Percentiles rank a stretch among this genome's conserved stretches.
These are phyloP conservation scores for Harpalus rubripes DNA, from an alignment of 2,888 invertebrate genomes.

Conservation along the genomic window DNA sequence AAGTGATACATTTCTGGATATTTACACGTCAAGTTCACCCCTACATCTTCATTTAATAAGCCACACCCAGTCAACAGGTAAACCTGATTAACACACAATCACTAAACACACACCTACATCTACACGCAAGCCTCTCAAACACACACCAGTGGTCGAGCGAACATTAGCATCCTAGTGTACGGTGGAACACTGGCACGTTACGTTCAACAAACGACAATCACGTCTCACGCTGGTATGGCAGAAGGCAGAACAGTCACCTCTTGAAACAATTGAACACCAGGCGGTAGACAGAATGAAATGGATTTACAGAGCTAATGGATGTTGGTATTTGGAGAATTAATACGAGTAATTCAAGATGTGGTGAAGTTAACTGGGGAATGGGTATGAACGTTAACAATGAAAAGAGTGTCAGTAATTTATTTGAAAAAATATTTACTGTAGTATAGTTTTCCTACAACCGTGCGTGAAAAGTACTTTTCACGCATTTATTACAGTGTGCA, in stretches of 20 bases:
- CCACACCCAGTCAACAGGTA: conserved; percentile 48
- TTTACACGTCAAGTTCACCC: background rate
- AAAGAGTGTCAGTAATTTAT: too few relatives aligned
- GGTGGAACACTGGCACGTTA: background rate
- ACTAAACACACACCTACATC: conserved; percentile 14
- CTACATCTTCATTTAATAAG: conserved; percentile 15
- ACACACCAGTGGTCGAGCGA: background rate
- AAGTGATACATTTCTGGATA: too few relatives aligned
- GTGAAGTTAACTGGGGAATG: too few relatives aligned
- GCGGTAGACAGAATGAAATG: background rate
- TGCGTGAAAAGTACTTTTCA: too few relatives aligned
- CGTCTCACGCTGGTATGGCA: conserved; percentile 7
- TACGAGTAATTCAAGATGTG: background rate
- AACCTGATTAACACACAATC: conserved; percentile 29
- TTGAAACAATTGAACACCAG: conserved; percentile 29
- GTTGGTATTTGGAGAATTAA: conserved; percentile 1
- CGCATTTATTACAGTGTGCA: too few relatives aligned
- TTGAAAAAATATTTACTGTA: too few relatives aligned
- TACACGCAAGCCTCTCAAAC: background rate
- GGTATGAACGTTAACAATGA: too few relatives aligned
- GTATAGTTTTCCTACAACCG: too few relatives aligned
- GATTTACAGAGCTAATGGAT: background rate
- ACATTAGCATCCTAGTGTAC: conserved; percentile 15
- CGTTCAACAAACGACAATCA: conserved; percentile 10
- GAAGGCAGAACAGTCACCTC: conserved; percentile 7